Conservation (phyloP, 2,113 vertebrate species). For the Archocentrus centrarchus region DNA sequence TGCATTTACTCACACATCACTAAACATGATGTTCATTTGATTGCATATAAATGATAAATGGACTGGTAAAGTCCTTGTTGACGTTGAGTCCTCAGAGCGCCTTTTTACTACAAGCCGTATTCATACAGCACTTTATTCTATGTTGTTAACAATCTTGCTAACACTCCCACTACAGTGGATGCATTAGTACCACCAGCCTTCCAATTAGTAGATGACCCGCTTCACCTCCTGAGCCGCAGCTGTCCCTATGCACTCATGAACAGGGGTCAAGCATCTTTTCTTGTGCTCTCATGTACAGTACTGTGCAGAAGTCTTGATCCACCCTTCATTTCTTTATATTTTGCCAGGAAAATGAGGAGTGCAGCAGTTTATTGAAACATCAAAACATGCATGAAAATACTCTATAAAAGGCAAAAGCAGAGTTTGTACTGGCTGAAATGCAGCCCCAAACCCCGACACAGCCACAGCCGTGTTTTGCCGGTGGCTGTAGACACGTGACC, state of each 20-base stretch:
- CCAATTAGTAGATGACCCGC: not conserved
- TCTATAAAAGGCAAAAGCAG: not conserved
- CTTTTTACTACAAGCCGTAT: not conserved
- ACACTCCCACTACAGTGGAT: not conserved
- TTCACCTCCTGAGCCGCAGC: not conserved
- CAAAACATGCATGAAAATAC: too few relatives aligned
- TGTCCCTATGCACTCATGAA: not conserved
- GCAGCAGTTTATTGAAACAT: too few relatives aligned
- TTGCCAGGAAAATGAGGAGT: not conserved
- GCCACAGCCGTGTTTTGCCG: not conserved
- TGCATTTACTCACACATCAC: slow-evolving; percentile 2
- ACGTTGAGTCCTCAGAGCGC: not conserved
- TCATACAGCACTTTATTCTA: not conserved
- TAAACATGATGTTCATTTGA: not conserved
- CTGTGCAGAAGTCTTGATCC: not conserved
- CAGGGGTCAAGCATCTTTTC: not conserved
- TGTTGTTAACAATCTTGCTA: not conserved
- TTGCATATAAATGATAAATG: not conserved
- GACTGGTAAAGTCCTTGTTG: not conserved
- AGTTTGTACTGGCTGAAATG: not conserved
- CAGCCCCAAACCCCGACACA: not conserved
- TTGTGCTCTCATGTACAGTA: not conserved
- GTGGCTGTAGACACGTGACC: not conserved
- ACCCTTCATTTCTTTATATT: not conserved
- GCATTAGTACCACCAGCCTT: too few relatives aligned